Conservation (phyloP, 1,140 invertebrate species). For the Drosophila kurseongensis region DNA sequence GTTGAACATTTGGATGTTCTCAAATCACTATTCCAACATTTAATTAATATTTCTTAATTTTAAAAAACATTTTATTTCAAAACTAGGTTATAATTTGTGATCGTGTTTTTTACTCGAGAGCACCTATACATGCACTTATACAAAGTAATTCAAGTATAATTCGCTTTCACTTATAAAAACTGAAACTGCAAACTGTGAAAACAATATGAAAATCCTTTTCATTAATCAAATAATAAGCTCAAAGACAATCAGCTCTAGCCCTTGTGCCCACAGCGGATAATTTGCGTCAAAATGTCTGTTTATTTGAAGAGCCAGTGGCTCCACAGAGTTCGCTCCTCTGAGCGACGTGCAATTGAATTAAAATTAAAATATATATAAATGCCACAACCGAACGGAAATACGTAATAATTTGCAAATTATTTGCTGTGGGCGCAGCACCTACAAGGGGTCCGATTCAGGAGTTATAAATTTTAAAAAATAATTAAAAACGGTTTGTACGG, state of each 20-base stretch:
- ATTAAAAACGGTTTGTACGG: conserved; percentile 68
- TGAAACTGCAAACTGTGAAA: too few relatives aligned
- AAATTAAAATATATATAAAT: conserved; percentile 75
- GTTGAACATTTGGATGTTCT: too few relatives aligned
- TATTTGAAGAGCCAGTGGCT: conserved; percentile 63
- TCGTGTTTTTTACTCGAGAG: too few relatives aligned
- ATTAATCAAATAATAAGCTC: conserved; percentile 58
- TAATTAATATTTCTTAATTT: too few relatives aligned
- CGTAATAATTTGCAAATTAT: conserved; percentile 73
- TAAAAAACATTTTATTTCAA: too few relatives aligned
- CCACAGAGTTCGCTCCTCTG: conserved; percentile 27
- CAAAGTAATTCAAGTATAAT: too few relatives aligned
- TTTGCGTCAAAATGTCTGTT: conserved; percentile 77
- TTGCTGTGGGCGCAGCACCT: conserved; percentile 6
- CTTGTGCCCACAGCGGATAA: conserved; percentile 63
- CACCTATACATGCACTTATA: too few relatives aligned
- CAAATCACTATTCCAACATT: too few relatives aligned
- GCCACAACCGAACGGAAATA: conserved; percentile 33
- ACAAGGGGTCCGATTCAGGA: conserved; percentile 16
- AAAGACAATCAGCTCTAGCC: conserved; percentile 44
- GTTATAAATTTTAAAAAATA: conserved; percentile 78
- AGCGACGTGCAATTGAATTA: conserved; percentile 76
- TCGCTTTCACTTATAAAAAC: too few relatives aligned
- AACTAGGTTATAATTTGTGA: too few relatives aligned
- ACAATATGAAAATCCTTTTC: conserved; percentile 23